Base-by-base conservation (phyloP, 2,797 vertebrate genomes). In the Eulemur coronatus region DNA sequence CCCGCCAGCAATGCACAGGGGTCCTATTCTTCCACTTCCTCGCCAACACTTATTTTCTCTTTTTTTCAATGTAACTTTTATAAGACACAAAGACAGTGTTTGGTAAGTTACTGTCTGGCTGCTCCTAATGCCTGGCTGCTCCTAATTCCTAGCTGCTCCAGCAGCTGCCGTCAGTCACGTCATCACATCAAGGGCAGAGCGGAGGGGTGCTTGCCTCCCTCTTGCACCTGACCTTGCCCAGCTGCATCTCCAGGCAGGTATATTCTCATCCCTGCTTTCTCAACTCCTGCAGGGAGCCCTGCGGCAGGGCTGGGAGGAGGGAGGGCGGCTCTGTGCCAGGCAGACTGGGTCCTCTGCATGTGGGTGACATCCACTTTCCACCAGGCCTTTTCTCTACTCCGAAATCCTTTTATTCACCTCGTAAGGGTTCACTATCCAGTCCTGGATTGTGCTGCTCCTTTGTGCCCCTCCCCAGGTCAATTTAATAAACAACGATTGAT, bases 331-430 rank as follows among this genome's bases (percentile, higher is more conserved):
- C 33, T 1, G 0, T 0, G 41, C 63, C 41, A 15, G 63, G 84
- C 80, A 18, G 13, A 35, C 35, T 14, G 0, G 63, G 59, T 38
- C 18, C 33, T 91, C 65, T 70, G 24, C 24, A 1, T 35, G 15
- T 33, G 14, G 80, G 46, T 46, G 57, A 48, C 12, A 2, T 33
- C n/a, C 2, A 7, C 18, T 14, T 78, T 76, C 81, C 22, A 57
- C 88, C 55, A 30, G 43, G 28, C 35, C 38, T 85, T 72, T 70
- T 17, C 4, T 24, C n/a, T 35, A 41, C 88, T 92, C 55, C 46
- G 35, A 95, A 55, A 92, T 69, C 43, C 59, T 89, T 81, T 76
- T 48, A 73, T 89, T 95, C 14, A 4, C 41, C 65, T 55, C 4
- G 0, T 4, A 30, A 33, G 17, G 67, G 43, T 35, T 78, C 33